Base-by-base conservation (phyloP, 2,113 vertebrate genomes). In the Rafetus swinhoei region DNA sequence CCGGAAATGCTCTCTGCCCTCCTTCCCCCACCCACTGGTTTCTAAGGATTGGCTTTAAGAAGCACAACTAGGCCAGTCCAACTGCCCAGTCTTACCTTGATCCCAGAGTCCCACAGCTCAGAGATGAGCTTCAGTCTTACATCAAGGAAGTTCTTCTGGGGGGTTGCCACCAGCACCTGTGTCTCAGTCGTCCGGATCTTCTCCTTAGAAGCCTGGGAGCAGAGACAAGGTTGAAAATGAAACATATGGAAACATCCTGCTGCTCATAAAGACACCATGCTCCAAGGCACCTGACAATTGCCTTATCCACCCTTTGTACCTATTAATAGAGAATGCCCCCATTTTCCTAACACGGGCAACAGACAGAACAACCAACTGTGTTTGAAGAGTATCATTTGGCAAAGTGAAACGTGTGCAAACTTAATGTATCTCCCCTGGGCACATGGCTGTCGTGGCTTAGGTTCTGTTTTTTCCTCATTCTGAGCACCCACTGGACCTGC, bases 161-260 rank as follows among this genome's bases (percentile, higher is more conserved):
- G 99, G 2, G 99, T 98, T 1, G 98, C 99, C 90, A 99, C 99
- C 98, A 99, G 98, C 79, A 99, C 98, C 97, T 99, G 98, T 0
- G 99, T 99, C 96, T 99, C 99, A 29, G 99, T 99, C 4, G 98
- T 98, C 5, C 98, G 98, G 79, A 99, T 84, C 91, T 97, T 99
- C 97, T 99, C 87, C 93, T 96, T 96, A 54, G 93, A 96, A 79
- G 83, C 94, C 98, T 98, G 86, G 79, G 84, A 55, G 77, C 81
- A 96, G 35, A 97, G 11, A 97, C 7, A 79, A 0, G 0, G 16
- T 77, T 0, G 29, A 1, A 45, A 90, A 55, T 0, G 9, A 29
- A 32, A 84, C 72, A 0, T 6, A 59, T 14, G 27, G 53, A 86
- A 96, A 89, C 6, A 60, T 90, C 55, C n/a, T 82, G 12, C 22